phyloP scores from a whole-genome alignment of 2,113 vertebrate genomes.

The Grantiella picta region DNA sequence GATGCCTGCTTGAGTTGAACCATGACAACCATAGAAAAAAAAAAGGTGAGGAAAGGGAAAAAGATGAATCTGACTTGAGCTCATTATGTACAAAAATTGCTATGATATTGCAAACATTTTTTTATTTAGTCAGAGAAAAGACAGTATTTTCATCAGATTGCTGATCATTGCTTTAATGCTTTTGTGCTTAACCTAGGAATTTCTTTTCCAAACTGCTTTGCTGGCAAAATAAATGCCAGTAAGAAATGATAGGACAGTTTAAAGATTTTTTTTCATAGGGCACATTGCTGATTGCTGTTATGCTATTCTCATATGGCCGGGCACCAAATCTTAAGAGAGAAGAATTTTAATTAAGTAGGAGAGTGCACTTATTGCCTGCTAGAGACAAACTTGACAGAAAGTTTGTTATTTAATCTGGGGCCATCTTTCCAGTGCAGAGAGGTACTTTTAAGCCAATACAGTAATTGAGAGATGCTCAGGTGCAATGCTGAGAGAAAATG shows the following conservation, averaged over 20 bases:
- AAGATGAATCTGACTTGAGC: neutral
- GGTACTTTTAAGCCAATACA: neutral
- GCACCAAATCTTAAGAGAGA: neutral
- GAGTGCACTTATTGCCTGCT: neutral
- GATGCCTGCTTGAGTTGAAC: neutral
- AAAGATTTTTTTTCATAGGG: neutral
- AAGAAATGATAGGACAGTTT: neutral
- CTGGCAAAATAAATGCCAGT: neutral
- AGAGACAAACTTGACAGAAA: neutral
- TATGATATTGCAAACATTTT: neutral
- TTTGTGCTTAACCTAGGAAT: neutral
- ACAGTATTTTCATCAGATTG: neutral
- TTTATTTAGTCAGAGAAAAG: neutral
- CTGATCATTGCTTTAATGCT: neutral
- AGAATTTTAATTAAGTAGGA: constrained; percentile 2
- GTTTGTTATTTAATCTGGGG: neutral
- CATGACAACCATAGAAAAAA: neutral
- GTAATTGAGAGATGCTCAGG: neutral
- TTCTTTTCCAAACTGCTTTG: neutral
- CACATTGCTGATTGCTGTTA: neutral
- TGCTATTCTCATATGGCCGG: neutral
- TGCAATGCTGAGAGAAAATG: neutral
- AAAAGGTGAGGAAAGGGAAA: neutral
- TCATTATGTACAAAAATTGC: neutral
- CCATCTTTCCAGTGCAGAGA: neutral